Conservation (phyloP, 2,888 invertebrate species). For the Phalangium opilio region DNA sequence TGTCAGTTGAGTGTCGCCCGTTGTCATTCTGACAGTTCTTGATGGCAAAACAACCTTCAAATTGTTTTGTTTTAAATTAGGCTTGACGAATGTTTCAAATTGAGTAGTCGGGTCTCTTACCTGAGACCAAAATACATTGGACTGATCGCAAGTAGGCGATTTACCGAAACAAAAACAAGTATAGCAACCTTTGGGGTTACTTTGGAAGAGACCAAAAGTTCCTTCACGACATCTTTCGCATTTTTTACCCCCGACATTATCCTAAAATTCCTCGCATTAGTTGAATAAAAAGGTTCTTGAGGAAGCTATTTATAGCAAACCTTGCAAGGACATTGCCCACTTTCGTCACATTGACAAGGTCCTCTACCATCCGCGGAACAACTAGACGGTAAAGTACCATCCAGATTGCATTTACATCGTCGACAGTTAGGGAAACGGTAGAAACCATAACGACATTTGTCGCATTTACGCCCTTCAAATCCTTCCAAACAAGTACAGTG, state of each 20-base stretch:
- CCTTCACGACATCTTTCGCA: conserved; percentile 70
- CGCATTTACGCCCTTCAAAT: conserved; percentile 49
- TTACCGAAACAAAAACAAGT: conserved; percentile 92
- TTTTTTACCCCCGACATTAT: conserved; percentile 62
- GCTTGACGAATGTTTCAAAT: neutral
- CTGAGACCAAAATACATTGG: conserved; percentile 66
- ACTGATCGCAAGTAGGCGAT: conserved; percentile 60
- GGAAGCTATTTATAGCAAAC: conserved; percentile 32
- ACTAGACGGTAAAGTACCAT: conserved; percentile 45
- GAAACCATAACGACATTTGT: conserved; percentile 65
- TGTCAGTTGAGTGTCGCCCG: conserved; percentile 37
- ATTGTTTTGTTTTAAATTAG: neutral
- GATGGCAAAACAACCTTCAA: conserved; percentile 1
- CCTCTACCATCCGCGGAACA: conserved; percentile 33
- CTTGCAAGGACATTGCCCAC: conserved; percentile 80
- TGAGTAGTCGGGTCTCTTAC: conserved; percentile 25
- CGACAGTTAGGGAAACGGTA: conserved; percentile 77
- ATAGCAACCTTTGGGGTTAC: conserved; percentile 75
- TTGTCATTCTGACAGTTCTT: conserved; percentile 23
- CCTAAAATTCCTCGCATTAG: conserved; percentile 35
- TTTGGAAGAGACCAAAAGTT: conserved; percentile 64
- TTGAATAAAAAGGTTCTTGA: neutral
- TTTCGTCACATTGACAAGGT: conserved; percentile 51
- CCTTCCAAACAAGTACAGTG: conserved; percentile 43
- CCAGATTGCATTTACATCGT: conserved; percentile 62